Evolutionary conservation across 2,888 invertebrate species (phyloP).

Genomic region (Danaus chrysippus): DNA sequence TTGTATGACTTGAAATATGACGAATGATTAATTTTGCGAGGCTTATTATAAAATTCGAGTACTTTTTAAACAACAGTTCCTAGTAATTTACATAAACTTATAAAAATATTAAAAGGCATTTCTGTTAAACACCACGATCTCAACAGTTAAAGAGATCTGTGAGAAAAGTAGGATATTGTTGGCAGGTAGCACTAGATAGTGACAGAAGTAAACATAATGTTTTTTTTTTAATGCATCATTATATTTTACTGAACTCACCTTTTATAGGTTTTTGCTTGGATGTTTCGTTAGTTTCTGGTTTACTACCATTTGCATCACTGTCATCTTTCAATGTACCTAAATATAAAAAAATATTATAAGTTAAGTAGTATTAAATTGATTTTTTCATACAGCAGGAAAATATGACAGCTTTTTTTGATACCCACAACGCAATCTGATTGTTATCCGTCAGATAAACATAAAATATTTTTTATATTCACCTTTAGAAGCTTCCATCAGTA

Average conservation of each 20-base stretch:
- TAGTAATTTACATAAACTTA: too few species aligned
- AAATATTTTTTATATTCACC: slow-evolving; percentile 44
- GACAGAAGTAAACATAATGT: neutral
- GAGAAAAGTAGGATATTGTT: slow-evolving; percentile 36
- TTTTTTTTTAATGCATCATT: neutral
- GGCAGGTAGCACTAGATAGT: neutral
- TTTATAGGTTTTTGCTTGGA: slow-evolving; percentile 31
- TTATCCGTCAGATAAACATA: slow-evolving; percentile 1
- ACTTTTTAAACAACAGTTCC: too few species aligned
- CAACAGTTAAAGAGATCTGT: too few species aligned
- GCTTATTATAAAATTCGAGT: too few species aligned
- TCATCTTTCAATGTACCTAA: slow-evolving; percentile 39
- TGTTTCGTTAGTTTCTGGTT: slow-evolving; percentile 35
- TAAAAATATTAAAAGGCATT: too few species aligned
- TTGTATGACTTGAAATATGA: too few species aligned
- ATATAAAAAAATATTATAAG: slow-evolving; percentile 1
- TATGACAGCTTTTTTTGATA: neutral
- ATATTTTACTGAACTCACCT: neutral
- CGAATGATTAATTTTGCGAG: too few species aligned
- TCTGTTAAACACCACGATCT: too few species aligned
- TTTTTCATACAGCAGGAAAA: neutral
- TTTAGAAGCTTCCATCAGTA: slow-evolving; percentile 71
- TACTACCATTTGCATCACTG: slow-evolving; percentile 31
- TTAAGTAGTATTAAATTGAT: neutral
- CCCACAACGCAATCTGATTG: slow-evolving; percentile 1